Percentiles rank a stretch among this genome's conserved stretches.
Conservation (phyloP, 1,140 invertebrate genomes). For the Geopemphigus sp. region DNA sequence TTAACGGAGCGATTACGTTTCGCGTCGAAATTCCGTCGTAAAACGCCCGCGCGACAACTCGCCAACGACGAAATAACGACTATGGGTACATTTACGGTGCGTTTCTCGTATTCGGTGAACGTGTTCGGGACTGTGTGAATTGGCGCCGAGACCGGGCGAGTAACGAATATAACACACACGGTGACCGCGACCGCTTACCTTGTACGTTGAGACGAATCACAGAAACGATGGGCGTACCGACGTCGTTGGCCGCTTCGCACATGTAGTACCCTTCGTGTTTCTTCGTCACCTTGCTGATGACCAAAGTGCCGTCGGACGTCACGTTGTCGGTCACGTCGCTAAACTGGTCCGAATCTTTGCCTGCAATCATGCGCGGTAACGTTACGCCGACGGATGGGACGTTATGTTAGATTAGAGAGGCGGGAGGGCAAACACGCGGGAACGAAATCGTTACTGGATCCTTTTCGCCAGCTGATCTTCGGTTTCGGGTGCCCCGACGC, state of each 20-base stretch:
- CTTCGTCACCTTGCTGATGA: slow-evolving; percentile 60
- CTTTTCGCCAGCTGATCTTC: slow-evolving; percentile 60
- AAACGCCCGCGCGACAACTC: too few species aligned
- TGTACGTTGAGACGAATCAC: slow-evolving; percentile 66
- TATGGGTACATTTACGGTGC: too few species aligned
- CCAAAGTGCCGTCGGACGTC: slow-evolving; percentile 57
- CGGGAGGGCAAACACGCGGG: too few species aligned
- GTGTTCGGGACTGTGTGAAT: too few species aligned
- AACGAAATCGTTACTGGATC: slow-evolving; percentile 52
- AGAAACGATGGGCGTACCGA: slow-evolving; percentile 66
- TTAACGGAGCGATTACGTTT: too few species aligned
- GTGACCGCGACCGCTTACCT: slow-evolving; percentile 62
- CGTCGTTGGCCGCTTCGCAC: slow-evolving; percentile 65
- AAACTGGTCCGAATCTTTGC: slow-evolving; percentile 40
- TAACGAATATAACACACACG: too few species aligned
- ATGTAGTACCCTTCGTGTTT: slow-evolving; percentile 63
- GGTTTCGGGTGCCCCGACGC: slow-evolving; percentile 61
- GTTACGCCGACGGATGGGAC: too few species aligned
- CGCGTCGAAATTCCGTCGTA: too few species aligned
- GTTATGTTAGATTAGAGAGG: too few species aligned
- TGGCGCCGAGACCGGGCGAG: too few species aligned
- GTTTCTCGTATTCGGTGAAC: too few species aligned
- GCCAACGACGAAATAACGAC: too few species aligned
- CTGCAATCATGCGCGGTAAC: slow-evolving; percentile 12
- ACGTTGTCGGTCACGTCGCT: slow-evolving; percentile 46